Conservation (phyloP, 2,888 invertebrate genomes). For the Tenthredo notha region DNA sequence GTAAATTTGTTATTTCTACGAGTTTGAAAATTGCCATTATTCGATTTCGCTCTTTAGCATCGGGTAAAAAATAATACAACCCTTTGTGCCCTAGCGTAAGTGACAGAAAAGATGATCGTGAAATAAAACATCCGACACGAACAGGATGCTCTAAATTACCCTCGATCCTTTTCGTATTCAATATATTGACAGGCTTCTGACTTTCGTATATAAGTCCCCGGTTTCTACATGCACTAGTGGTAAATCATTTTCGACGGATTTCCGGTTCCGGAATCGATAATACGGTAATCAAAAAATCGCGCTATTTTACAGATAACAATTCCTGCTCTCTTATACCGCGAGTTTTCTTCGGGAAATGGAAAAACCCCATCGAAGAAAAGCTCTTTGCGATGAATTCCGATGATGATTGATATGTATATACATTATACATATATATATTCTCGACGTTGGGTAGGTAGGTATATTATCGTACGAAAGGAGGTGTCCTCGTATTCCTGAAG, state of each 20-base stretch:
- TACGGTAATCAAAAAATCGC: not conserved
- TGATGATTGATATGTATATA: too few species aligned
- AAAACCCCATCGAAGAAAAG: not conserved
- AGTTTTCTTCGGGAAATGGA: not conserved
- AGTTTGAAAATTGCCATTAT: constrained; percentile 1
- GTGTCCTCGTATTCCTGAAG: constrained; percentile 56
- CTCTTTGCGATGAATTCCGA: not conserved
- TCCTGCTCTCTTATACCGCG: not conserved
- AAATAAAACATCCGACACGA: constrained; percentile 48
- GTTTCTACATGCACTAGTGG: not conserved
- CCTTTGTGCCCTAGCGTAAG: constrained; percentile 1
- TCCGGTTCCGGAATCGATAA: constrained; percentile 13
- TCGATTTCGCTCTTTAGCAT: not conserved
- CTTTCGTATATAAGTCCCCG: not conserved
- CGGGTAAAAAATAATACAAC: not conserved
- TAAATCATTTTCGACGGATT: constrained; percentile 31
- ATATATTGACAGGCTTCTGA: constrained; percentile 41
- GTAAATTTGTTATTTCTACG: constrained; percentile 4
- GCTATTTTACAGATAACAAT: not conserved
- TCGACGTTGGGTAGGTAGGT: not conserved
- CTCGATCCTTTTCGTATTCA: constrained; percentile 25
- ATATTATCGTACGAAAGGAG: constrained; percentile 47
- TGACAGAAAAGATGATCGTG: constrained; percentile 1
- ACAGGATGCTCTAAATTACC: constrained; percentile 52
- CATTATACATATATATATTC: too few species aligned